These are phyloP conservation scores for Dipodomys spectabilis DNA, from an alignment of 2,113 vertebrate species.

Conservation along the genomic window DNA sequence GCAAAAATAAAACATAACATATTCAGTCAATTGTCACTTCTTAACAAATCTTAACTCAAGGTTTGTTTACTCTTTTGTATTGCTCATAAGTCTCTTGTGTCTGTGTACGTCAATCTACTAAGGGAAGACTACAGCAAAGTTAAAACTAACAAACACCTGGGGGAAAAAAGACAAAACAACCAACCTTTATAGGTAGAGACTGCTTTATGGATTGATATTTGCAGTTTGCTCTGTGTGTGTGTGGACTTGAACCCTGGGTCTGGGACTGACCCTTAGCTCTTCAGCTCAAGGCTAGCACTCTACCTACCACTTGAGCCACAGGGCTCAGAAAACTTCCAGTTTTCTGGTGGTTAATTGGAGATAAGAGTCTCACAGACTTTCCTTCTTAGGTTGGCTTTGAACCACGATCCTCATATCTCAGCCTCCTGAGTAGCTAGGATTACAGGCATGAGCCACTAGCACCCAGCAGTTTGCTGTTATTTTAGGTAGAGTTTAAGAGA, in stretches of 20 bases:
- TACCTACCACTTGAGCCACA: too few relatives aligned
- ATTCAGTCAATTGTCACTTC: conserved; percentile 2
- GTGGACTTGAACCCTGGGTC: too few relatives aligned
- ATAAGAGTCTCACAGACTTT: too few relatives aligned
- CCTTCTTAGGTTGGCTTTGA: too few relatives aligned
- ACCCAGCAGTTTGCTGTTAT: not conserved
- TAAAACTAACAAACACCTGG: not conserved
- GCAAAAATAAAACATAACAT: not conserved
- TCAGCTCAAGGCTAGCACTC: too few relatives aligned
- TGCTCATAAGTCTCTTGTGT: not conserved
- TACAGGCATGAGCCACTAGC: too few relatives aligned
- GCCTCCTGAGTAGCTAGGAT: too few relatives aligned
- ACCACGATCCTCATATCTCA: too few relatives aligned
- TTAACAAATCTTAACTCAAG: conserved; percentile 4
- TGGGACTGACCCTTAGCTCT: too few relatives aligned
- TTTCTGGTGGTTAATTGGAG: too few relatives aligned
- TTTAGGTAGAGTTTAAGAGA: not conserved
- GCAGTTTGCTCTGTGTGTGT: not conserved
- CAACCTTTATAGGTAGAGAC: not conserved
- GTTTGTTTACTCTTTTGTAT: not conserved
- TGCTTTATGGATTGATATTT: not conserved
- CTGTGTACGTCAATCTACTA: not conserved
- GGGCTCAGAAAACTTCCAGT: too few relatives aligned
- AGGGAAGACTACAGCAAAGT: not conserved
- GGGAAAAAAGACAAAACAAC: not conserved